These are phyloP conservation scores for Mactromeris polynyma DNA, from an alignment of 2,888 invertebrate species.

Conservation along the genomic window DNA sequence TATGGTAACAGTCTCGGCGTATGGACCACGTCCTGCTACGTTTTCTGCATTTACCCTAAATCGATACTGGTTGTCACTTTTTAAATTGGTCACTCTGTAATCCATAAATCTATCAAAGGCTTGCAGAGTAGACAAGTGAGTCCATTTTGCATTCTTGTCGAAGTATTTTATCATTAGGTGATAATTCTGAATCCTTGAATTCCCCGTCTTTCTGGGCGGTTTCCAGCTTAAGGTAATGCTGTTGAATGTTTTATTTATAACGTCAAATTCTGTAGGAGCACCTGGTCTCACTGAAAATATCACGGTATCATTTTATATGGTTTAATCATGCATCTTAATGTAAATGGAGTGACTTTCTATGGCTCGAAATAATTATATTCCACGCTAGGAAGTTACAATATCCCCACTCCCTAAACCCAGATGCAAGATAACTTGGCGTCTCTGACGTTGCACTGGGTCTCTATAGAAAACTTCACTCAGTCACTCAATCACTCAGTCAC, in stretches of 20 bases:
- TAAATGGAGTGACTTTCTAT: too few relatives aligned
- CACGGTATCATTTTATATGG: too few relatives aligned
- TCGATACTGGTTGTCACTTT: conserved; percentile 32
- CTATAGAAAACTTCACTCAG: too few relatives aligned
- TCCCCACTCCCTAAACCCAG: too few relatives aligned
- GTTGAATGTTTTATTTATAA: conserved; percentile 34
- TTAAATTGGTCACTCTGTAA: conserved; percentile 45
- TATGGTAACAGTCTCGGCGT: conserved; percentile 37
- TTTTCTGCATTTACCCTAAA: conserved; percentile 58
- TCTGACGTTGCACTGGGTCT: too few relatives aligned
- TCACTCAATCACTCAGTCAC: too few relatives aligned
- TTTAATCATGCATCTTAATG: too few relatives aligned
- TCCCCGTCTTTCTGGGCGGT: conserved; percentile 49
- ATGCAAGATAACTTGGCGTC: too few relatives aligned
- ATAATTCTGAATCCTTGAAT: conserved; percentile 52
- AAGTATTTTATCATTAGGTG: conserved; percentile 50
- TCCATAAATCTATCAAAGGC: conserved; percentile 58
- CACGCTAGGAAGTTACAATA: too few relatives aligned
- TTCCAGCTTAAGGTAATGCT: conserved; percentile 58
- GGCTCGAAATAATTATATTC: too few relatives aligned
- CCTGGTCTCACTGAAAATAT: conserved; percentile 43
- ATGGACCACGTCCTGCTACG: conserved; percentile 40
- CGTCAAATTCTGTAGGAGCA: conserved; percentile 41
- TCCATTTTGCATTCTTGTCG: conserved; percentile 38
- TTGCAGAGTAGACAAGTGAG: conserved; percentile 15